Percentiles rank a stretch among this genome's conserved stretches.
These are phyloP conservation scores for Panthera leo DNA, from an alignment of 2,113 vertebrate species.

Conservation along the genomic window DNA sequence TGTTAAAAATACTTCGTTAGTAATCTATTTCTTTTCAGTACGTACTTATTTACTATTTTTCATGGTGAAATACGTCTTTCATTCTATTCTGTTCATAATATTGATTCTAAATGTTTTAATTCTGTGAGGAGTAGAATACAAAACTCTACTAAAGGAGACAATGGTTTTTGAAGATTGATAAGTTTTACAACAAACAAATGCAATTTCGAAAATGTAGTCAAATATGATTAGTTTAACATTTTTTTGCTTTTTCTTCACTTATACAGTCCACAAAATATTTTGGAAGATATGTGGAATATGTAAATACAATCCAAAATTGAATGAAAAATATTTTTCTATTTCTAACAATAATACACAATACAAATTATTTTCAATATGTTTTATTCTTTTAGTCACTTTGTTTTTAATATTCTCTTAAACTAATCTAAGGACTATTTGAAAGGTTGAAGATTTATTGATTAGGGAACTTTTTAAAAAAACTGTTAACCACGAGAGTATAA, in stretches of 20 bases:
- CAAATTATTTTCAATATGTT: background rate
- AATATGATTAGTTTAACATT: background rate
- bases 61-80: background rate
- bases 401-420: background rate
- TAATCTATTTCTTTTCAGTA: background rate
- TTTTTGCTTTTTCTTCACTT: background rate
- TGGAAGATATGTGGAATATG: background rate
- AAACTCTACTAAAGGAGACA: background rate
- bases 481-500: slow-evolving; percentile 1
- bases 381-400: background rate
- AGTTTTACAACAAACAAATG: background rate
- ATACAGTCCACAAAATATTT: background rate
- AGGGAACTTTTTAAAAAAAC: background rate
- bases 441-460: slow-evolving; percentile 19
- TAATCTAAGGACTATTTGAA: background rate
- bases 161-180: background rate
- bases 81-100: background rate
- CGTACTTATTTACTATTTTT: background rate
- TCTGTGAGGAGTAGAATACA: background rate
- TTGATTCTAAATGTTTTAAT: background rate
- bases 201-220: background rate
- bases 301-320: background rate
- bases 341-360: background rate
- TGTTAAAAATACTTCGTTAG: background rate
- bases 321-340: background rate